Conservation (phyloP, 2,113 vertebrate species). For the Pteronura brasiliensis region DNA sequence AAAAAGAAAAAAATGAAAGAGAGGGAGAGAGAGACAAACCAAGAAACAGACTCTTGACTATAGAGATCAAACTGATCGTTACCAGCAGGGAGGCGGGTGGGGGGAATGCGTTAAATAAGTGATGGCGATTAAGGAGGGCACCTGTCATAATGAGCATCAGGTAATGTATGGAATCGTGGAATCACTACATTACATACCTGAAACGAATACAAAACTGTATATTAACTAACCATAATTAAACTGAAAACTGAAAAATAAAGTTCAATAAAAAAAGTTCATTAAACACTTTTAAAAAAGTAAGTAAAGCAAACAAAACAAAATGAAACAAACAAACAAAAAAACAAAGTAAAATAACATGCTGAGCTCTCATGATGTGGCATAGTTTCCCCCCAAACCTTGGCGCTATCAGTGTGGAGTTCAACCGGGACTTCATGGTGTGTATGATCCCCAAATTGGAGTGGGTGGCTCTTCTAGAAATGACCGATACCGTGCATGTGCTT, state of each 20-base stretch:
- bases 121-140: no score
- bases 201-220: neutral
- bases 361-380: neutral
- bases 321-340: neutral
- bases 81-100: no score
- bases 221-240: neutral
- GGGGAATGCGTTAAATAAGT: no score
- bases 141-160: no score
- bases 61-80: neutral
- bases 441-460: slow-evolving; percentile 90
- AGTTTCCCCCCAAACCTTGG: slow-evolving; percentile 87
- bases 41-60: neutral
- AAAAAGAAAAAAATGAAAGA: neutral
- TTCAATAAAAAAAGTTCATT: neutral
- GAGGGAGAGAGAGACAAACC: neutral
- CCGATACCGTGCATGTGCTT: slow-evolving; percentile 83
- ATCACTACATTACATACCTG: no score
- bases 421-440: slow-evolving; percentile 85
- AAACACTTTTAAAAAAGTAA: neutral
- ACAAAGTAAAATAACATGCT: neutral
- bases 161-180: no score
- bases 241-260: neutral
- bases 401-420: slow-evolving; percentile 90
- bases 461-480: slow-evolving; percentile 85
- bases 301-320: neutral